Conservation (phyloP, 2,113 vertebrate species). For the Callocephalon fimbriatum region DNA sequence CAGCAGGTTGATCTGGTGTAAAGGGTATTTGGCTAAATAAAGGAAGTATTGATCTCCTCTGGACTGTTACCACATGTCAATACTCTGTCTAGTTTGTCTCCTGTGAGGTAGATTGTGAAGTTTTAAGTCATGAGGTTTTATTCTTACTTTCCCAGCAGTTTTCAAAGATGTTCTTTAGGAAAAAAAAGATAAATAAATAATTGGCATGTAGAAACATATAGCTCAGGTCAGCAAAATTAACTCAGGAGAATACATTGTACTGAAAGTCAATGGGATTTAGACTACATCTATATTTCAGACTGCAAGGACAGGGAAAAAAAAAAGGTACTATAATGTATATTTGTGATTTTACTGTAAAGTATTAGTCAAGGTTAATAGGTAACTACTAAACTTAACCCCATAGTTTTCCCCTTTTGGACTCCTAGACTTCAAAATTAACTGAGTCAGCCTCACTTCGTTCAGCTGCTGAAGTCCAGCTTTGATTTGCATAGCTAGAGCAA, state of each 20-base stretch:
- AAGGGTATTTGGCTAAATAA: not conserved
- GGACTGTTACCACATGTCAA: not conserved
- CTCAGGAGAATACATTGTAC: not conserved
- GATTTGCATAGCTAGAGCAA: not conserved
- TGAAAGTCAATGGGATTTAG: conserved; percentile 25
- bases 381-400: not conserved
- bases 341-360: not conserved
- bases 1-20: not conserved
- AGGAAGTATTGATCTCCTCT: not conserved
- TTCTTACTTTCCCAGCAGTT: not conserved
- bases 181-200: not conserved
- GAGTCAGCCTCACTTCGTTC: not conserved
- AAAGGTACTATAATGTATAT: not conserved
- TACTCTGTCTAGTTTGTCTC: not conserved
- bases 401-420: not conserved
- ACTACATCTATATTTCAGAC: not conserved
- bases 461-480: not conserved
- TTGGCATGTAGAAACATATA: not conserved
- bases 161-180: not conserved
- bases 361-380: conserved; percentile 17
- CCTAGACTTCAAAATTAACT: not conserved
- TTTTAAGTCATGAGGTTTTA: not conserved
- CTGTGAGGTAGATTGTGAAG: not conserved
- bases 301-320: not conserved
- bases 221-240: not conserved